Evolutionary conservation across 2,113 vertebrate species (phyloP), one percentile per base, ranked within the genome.

Genomic region (Nanorana parkeri): DNA sequence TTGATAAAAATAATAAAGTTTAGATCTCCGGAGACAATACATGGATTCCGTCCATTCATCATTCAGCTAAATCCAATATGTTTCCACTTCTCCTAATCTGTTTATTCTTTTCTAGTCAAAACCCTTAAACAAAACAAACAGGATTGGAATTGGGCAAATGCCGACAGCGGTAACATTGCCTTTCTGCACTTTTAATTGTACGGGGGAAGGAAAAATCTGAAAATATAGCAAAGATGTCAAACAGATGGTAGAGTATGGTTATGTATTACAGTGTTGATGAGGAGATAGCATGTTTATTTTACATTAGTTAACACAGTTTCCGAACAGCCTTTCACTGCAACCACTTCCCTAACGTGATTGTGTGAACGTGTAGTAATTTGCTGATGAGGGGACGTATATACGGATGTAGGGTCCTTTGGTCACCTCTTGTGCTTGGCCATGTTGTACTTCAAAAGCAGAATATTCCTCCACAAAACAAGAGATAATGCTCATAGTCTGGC

Each of bases 71-170:
- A 67, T 19, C 3, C 13, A 77, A 54, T 65, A 47, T 41, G 24
- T 78, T 29, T 78, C 61, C 66, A 51, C 51, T 78, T 36, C 17
- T 55, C 4, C 15, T 78, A 66, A 32, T 55, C 51, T 67, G 28
- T 56, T 55, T 19, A 26, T 56, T 68, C 26, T 61, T 77, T 29
- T 65, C 47, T 47, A 23, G 60, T 20, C 29, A 47, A 36, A 64
- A 41, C 24, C 17, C 28, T 17, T 56, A 52, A 66, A 51, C 63
- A 66, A 65, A 66, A 64, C 24, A 66, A 54, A 78, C 51, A 78
- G 36, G 19, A 66, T 5, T 66, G 24, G 26, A 55, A 55, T 61
- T 24, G 51, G 26, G 47, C 24, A 63, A 26, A 60, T n/a, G 64
- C 52, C 76, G 54, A 19, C 36, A 51, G 76, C 16, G 75, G 28